Conservation (phyloP, 1,140 invertebrate genomes). For the Pseudobourletiella spinata region DNA sequence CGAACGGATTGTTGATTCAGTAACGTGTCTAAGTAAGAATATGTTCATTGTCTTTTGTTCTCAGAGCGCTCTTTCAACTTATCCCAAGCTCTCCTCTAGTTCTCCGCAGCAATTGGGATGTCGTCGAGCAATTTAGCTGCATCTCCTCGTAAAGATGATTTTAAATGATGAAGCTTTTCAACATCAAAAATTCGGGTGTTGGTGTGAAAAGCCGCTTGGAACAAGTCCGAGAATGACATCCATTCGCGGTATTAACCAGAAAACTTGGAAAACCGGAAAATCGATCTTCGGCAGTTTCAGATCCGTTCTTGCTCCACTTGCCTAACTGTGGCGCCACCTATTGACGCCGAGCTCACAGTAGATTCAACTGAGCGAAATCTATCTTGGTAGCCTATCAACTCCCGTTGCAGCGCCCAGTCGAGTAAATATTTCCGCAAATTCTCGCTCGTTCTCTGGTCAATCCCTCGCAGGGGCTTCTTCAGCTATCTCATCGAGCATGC, state of each 20-base stretch:
- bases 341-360: too few relatives aligned
- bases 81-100: neutral
- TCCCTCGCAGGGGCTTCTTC: too few relatives aligned
- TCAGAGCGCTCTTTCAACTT: neutral
- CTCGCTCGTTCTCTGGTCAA: too few relatives aligned
- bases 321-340: too few relatives aligned
- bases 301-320: too few relatives aligned
- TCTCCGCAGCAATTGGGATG: neutral
- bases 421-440: too few relatives aligned
- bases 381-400: too few relatives aligned
- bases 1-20: neutral
- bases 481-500: too few relatives aligned
- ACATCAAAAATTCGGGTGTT: neutral
- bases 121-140: neutral
- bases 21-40: neutral
- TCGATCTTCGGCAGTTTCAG: neutral
- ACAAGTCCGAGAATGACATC: neutral
- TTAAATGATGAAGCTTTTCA: neutral
- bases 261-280: neutral
- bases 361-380: too few relatives aligned
- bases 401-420: too few relatives aligned
- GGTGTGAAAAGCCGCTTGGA: neutral
- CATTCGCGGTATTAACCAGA: neutral
- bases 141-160: neutral
- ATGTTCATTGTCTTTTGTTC: neutral